phyloP scores from a whole-genome alignment of 2,113 vertebrate species.

The Catharus fuscescens region DNA sequence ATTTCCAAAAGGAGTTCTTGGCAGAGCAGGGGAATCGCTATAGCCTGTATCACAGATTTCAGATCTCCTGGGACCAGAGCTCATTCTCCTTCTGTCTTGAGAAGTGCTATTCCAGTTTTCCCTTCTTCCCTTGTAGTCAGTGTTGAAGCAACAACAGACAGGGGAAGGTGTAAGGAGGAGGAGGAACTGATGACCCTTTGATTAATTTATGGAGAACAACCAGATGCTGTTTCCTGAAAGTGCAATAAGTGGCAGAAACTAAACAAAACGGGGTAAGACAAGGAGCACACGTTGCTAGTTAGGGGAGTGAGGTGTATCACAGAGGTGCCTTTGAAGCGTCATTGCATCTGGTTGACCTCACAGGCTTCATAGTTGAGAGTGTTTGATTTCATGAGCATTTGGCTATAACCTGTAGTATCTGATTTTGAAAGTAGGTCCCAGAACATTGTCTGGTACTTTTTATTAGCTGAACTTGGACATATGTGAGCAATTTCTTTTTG shows the following conservation, averaged over 20 bases:
- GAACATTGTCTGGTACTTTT: background rate
- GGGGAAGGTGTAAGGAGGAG: background rate
- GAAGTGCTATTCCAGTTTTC: background rate
- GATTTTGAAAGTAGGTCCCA: background rate
- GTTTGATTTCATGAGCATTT: background rate
- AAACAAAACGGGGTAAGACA: background rate
- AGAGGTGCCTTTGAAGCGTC: background rate
- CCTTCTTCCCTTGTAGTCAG: background rate
- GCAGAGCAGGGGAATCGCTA: background rate
- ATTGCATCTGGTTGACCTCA: background rate
- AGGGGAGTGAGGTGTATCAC: background rate
- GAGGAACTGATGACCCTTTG: background rate
- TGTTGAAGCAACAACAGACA: background rate
- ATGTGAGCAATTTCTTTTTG: background rate
- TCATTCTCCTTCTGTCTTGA: background rate
- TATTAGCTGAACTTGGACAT: background rate
- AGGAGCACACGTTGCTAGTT: background rate
- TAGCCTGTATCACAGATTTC: background rate
- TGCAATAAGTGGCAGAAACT: background rate
- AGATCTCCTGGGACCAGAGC: background rate
- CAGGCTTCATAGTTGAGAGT: background rate
- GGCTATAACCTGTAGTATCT: background rate
- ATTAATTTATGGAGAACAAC: background rate
- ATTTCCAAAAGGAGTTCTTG: background rate
- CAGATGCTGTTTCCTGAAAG: background rate